Percentiles rank a stretch among this genome's conserved stretches.
These are phyloP conservation scores for Centroberyx gerrardi DNA, from an alignment of 2,797 vertebrate genomes.

Conservation along the genomic window DNA sequence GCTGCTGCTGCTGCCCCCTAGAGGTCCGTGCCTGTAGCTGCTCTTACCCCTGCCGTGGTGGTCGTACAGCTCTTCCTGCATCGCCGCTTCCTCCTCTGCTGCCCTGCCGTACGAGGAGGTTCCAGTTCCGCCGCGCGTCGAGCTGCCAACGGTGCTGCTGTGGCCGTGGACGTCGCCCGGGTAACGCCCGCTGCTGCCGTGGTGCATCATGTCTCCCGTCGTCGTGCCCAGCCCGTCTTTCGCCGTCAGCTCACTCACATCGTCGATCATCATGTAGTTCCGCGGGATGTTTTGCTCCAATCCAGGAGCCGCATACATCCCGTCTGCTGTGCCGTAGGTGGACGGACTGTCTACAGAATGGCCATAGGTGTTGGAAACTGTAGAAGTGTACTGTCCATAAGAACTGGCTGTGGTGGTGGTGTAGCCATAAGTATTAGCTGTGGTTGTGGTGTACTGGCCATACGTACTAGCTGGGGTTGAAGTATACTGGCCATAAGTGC, in stretches of 20 bases:
- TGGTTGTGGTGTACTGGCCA: conserved; percentile 85
- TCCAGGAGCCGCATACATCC: conserved; percentile 90
- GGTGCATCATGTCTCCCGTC: conserved; percentile 86
- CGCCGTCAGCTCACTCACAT: conserved; percentile 96
- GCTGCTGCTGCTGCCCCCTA: conserved; percentile 88
- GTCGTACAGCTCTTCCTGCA: conserved; percentile 96
- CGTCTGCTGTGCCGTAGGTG: conserved; percentile 90
- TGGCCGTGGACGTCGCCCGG: conserved; percentile 81
- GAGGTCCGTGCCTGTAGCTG: conserved; percentile 92
- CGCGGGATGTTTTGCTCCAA: conserved; percentile 96
- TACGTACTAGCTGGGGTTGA: conserved; percentile 80
- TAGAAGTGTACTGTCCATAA: conserved; percentile 86
- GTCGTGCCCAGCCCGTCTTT: conserved; percentile 91
- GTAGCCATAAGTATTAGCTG: conserved; percentile 85
- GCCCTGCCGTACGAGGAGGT: conserved; percentile 93
- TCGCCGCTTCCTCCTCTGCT: conserved; percentile 92
- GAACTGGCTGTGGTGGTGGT: conserved; percentile 85
- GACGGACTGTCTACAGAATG: conserved; percentile 87
- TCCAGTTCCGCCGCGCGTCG: conserved; percentile 82
- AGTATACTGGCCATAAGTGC: conserved; percentile 84
- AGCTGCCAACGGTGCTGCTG: conserved; percentile 84
- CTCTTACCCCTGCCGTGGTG: conserved; percentile 93
- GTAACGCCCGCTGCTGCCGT: conserved; percentile 85
- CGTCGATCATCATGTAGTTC: conserved; percentile 99
- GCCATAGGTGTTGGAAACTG: conserved; percentile 87